Conservation (phyloP, 2,113 vertebrate species). For the Pygoscelis adeliae region DNA sequence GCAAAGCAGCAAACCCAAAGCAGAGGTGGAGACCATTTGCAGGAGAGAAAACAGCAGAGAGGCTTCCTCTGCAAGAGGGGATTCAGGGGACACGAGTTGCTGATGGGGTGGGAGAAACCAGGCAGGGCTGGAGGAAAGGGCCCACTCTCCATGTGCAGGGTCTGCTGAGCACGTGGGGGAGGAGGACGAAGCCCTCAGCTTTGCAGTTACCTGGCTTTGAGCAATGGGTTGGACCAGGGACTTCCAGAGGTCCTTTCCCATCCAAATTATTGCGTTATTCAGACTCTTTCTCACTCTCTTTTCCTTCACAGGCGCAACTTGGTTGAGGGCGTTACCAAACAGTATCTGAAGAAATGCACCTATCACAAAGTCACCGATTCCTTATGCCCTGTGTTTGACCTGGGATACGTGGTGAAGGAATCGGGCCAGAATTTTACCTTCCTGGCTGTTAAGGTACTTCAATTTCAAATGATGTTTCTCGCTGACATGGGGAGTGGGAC, state of each 20-base stretch:
- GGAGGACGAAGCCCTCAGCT: neutral
- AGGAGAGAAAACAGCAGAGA: neutral
- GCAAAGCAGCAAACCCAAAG: neutral
- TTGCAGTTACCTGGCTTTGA: neutral
- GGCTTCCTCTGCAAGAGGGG: neutral
- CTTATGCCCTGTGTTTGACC: constrained; percentile 88
- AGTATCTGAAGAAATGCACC: constrained; percentile 81
- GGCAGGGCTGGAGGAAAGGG: neutral
- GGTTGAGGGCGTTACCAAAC: constrained; percentile 79
- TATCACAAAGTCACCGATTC: constrained; percentile 75
- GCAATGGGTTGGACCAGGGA: neutral
- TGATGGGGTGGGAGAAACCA: neutral
- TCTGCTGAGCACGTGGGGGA: neutral
- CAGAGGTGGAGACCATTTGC: neutral
- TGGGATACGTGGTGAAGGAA: constrained; percentile 85
- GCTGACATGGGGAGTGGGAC: neutral
- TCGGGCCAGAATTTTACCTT: constrained; percentile 84
- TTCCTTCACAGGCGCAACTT: constrained; percentile 84
- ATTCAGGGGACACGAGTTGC: neutral
- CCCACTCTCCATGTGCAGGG: no score
- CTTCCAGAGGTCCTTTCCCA: neutral
- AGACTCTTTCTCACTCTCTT: neutral
- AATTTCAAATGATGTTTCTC: neutral
- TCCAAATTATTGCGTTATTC: neutral
- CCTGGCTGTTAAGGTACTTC: constrained; percentile 82